Base-by-base conservation (phyloP, 2,888 invertebrate genomes). In the Scaptodrosophila latifasciaeformis region DNA sequence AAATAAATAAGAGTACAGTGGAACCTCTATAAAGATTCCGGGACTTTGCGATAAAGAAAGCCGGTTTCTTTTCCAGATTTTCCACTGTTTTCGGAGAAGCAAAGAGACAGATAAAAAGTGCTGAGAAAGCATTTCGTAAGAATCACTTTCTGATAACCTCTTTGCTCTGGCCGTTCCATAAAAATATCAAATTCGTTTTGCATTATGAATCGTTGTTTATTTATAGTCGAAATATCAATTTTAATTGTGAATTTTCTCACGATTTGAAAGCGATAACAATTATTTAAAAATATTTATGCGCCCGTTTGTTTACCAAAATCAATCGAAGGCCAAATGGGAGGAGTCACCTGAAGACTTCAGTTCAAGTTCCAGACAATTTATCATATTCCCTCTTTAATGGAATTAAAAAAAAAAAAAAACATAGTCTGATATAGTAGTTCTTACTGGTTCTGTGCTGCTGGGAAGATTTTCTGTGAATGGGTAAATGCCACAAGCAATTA, bases 201-300 rank as follows among this genome's bases (percentile, higher is more conserved):
- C 34, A 19, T 44, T 44, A 19, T n/a, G n/a, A n/a, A n/a, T n/a
- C n/a, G 52, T 39, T 55, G 49, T 63, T 63, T 62, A 50, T 53
- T 63, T 55, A 56, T 48, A 39, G 13, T n/a, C n/a, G 10, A 63
- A 77, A 66, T 80, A 77, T 66, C 60, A 66, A 66, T 61, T 70
- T 60, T 61, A 77, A 74, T 72, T 64, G 64, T 66, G 45, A 43
- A 77, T 64, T 80, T 80, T 77, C 74, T 80, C 74, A 74, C 78
- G 78, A 72, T 74, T 77, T 64, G 49, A 42, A 49, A 56, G 42
- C 45, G 59, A 57, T 61, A 67, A 61, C 49, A 35, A 46, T 27
- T n/a, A 65, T 54, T 30, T 18, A 19, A 27, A 37, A 54, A 47
- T 44, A 56, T 48, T 51, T 51, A 7, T 17, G 34, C 37, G 44